phyloP scores from a whole-genome alignment of 1,140 invertebrate genomes.

The Coelopa frigida region DNA sequence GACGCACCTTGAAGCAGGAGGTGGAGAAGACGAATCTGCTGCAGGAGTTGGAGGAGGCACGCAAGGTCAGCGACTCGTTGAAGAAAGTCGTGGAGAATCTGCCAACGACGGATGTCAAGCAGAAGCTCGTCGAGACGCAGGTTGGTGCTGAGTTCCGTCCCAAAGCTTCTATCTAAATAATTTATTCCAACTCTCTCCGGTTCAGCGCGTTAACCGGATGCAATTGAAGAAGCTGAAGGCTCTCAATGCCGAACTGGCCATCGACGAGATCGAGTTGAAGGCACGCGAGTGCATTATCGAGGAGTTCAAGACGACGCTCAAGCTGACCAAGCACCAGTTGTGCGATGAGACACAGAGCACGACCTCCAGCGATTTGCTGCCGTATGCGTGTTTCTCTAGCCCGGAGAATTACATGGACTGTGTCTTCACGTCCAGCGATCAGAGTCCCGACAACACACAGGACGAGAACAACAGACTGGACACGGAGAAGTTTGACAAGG shows the following conservation, averaged over 20 bases:
- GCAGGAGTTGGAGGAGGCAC: slow-evolving; percentile 19
- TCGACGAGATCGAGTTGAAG: slow-evolving; percentile 33
- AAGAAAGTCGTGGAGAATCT: slow-evolving; percentile 27
- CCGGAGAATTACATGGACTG: slow-evolving; percentile 13
- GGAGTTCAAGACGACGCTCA: slow-evolving; percentile 17
- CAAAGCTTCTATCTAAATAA: background rate
- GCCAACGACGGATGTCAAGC: slow-evolving; percentile 29
- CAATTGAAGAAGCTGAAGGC: slow-evolving; percentile 20
- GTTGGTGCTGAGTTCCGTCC: background rate
- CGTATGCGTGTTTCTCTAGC: slow-evolving; percentile 7
- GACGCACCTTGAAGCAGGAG: slow-evolving; percentile 27
- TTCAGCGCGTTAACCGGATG: slow-evolving; percentile 19
- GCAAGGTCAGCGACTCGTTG: slow-evolving; percentile 23
- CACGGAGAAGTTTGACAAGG: background rate
- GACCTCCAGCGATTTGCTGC: background rate
- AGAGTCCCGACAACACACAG: no score
- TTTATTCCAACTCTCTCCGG: background rate
- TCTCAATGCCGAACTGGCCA: slow-evolving; percentile 27
- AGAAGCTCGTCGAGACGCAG: slow-evolving; percentile 24
- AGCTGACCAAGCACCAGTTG: slow-evolving; percentile 10
- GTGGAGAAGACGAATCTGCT: slow-evolving; percentile 25
- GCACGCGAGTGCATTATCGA: slow-evolving; percentile 25
- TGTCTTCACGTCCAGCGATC: slow-evolving; percentile 5
- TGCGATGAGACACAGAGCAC: background rate
- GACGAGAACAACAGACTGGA: no score